phyloP scores from a whole-genome alignment of 1,140 invertebrate genomes.

The Brachionus manjavacas region DNA sequence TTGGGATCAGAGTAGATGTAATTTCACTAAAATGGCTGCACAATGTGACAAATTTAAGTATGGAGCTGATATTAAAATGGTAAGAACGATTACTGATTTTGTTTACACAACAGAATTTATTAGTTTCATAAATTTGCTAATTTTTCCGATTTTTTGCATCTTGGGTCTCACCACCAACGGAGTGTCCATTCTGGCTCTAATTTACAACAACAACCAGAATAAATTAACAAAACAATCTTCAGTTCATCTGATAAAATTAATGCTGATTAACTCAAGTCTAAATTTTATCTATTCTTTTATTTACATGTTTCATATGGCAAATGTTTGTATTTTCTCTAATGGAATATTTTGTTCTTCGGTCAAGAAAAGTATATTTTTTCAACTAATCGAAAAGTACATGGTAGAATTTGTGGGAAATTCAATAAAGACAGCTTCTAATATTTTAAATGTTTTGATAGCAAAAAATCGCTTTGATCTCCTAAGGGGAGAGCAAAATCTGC shows the following conservation, averaged over 20 bases:
- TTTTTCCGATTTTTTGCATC: background rate
- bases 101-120: background rate
- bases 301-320: background rate
- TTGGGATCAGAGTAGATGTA: background rate
- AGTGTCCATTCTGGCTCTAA: background rate
- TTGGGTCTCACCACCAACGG: background rate
- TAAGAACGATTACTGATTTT: background rate
- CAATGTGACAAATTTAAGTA: background rate
- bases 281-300: background rate
- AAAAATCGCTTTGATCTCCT: background rate
- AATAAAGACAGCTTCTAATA: background rate
- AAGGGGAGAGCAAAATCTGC: background rate
- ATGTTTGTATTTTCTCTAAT: background rate
- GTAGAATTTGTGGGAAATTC: background rate
- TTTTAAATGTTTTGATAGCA: background rate
- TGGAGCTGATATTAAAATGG: background rate
- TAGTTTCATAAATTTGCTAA: background rate
- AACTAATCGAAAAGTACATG: background rate
- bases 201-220: background rate
- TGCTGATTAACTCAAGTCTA: background rate
- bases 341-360: background rate
- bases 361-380: background rate
- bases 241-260: background rate
- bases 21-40: background rate
- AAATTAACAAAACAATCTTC: background rate